These are phyloP conservation scores for Stichodactyla mertensii DNA, from an alignment of 64 coral and sea anemone species.

Conservation along the genomic window DNA sequence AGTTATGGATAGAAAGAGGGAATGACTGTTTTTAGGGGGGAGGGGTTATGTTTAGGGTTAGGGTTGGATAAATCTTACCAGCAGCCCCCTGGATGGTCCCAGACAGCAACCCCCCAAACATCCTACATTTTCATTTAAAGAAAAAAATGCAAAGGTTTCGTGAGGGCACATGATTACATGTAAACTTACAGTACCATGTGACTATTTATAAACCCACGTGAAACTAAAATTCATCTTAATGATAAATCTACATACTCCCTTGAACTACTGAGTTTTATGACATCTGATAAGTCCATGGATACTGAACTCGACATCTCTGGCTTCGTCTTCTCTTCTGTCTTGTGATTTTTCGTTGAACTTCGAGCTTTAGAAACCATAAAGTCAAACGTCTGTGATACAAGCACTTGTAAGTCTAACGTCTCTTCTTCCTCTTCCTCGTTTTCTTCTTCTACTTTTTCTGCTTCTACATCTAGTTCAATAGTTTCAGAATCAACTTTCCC, in stretches of 20 bases:
- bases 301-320: neutral
- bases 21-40: too few species aligned
- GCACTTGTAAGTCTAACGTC: constrained; percentile 13
- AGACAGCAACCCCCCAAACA: too few species aligned
- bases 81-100: too few species aligned
- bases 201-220: neutral
- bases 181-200: neutral
- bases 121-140: too few species aligned
- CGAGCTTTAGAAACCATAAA: constrained; percentile 38
- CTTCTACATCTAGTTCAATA: neutral
- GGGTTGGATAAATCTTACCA: too few species aligned
- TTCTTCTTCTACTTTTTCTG: neutral
- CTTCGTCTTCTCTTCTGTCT: neutral
- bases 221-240: neutral
- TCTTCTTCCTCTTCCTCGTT: neutral
- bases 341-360: neutral
- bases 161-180: too few species aligned
- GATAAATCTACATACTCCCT: neutral
- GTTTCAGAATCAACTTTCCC: constrained; percentile 12
- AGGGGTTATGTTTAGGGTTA: too few species aligned
- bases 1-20: too few species aligned
- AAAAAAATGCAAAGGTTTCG: too few species aligned
- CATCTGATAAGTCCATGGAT: neutral
- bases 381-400: constrained; percentile 34
- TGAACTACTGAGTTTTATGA: neutral